Conservation (phyloP, 1,140 invertebrate species). For the Magallana gigas region DNA sequence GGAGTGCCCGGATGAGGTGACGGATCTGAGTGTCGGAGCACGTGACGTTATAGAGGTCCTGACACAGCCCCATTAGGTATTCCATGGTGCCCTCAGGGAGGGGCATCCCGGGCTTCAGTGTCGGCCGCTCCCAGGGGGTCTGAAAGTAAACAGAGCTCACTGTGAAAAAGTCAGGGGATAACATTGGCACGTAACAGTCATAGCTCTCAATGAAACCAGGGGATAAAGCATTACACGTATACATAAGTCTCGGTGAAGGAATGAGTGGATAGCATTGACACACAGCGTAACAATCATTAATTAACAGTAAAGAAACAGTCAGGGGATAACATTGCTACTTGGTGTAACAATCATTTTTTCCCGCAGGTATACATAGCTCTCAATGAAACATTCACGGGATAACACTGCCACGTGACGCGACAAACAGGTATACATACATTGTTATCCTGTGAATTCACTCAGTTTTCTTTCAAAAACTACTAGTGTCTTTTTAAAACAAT, state of each 20-base stretch:
- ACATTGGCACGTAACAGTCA: not conserved
- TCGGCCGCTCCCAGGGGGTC: not conserved
- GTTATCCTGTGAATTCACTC: too few relatives aligned
- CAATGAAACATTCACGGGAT: too few relatives aligned
- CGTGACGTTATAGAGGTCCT: not conserved
- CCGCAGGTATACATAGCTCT: too few relatives aligned
- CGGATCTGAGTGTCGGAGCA: not conserved
- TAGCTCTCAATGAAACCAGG: not conserved
- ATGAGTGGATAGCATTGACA: not conserved
- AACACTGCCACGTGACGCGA: too few relatives aligned
- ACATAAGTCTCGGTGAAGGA: not conserved
- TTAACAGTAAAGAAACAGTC: not conserved
- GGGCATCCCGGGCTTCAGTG: not conserved
- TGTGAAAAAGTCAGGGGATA: not conserved
- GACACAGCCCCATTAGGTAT: not conserved
- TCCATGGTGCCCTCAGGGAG: not conserved
- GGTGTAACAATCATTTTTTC: too few relatives aligned
- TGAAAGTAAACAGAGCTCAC: not conserved
- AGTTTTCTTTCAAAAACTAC: too few relatives aligned
- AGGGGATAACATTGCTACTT: too few relatives aligned
- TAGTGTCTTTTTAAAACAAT: too few relatives aligned
- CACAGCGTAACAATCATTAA: not conserved
- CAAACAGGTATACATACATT: too few relatives aligned
- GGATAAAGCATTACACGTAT: not conserved
- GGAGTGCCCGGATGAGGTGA: slow-evolving; percentile 3